Evolutionary conservation across 2,888 invertebrate genomes (phyloP), one percentile per base, ranked within the genome.

Genomic region (Epinotia nisella): DNA sequence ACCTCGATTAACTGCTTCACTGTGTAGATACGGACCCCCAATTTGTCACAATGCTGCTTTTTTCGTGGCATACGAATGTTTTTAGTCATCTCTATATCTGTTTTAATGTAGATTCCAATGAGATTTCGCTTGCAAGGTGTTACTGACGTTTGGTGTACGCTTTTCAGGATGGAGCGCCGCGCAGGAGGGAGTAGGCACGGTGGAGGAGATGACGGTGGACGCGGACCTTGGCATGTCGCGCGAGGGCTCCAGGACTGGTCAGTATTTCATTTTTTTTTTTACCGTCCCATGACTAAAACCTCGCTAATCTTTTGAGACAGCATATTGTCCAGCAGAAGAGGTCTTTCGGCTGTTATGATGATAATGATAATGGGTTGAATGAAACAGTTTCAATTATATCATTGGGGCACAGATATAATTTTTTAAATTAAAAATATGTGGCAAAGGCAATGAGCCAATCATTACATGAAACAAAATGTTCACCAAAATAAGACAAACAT

Each of bases 241-340:
- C 77, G 98, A 98, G 89, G 98, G 95, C 74, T 98, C 98, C 10
- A 95, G 97, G 87, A 99, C 99, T 86, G 97, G 97, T 97, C 85
- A 79, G 83, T 80, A 64, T 11, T 49, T 45, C 19, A 53, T 53
- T 53, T 3, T 10, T 53, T 53, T 2, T 19, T 11, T 10, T 53
- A 10, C 49, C n/a, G 7, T 49, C 1, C n/a, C 9, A 35, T 35
- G 49, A 41, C 11, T 41, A 41, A 13, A 41, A 41, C 41, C 0
- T 35, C 11, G 1, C 11, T 39, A 39, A 10, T 11, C 39, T 39
- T 1, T 41, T 13, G 41, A 1, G 7, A 41, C 21, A 24, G 21
- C 21, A 24, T 24, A 24, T 2, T 24, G 21, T 24, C 21, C 2
- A 24, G 21, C 21, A 24, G 21, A 24, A 2, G 21, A 24, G 1